phyloP scores from a whole-genome alignment of 1,140 invertebrate genomes.

The Camponotus vicinus region DNA sequence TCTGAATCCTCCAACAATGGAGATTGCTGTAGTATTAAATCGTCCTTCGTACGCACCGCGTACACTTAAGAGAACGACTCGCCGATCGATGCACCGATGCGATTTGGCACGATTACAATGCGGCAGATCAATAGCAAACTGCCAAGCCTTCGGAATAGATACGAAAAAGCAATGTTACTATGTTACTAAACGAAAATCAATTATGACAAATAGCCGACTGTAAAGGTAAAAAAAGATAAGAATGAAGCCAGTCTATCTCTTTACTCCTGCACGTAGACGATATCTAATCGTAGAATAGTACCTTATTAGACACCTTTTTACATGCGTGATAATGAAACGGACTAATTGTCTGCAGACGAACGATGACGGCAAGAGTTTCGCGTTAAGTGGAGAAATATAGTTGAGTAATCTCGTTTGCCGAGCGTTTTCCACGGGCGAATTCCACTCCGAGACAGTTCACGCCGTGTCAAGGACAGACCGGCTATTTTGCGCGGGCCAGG shows the following conservation, averaged over 20 bases:
- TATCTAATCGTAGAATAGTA: not conserved
- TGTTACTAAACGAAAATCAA: not conserved
- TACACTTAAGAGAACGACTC: not conserved
- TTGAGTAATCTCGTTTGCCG: constrained; percentile 19
- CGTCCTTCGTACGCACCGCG: not conserved
- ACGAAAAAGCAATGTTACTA: constrained; percentile 15
- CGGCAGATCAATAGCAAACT: constrained; percentile 40
- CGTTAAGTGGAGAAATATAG: not conserved
- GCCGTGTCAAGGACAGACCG: constrained; percentile 68
- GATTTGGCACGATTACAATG: constrained; percentile 11
- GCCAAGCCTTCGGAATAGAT: constrained; percentile 43
- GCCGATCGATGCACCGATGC: not conserved
- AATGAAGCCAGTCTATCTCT: not conserved
- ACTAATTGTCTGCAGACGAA: no score
- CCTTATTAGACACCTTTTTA: no score
- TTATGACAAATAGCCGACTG: not conserved
- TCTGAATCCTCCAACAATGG: not conserved
- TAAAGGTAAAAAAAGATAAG: not conserved
- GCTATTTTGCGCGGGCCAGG: constrained; percentile 50
- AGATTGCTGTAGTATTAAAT: not conserved
- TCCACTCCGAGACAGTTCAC: constrained; percentile 31
- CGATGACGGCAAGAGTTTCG: not conserved
- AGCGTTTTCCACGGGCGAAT: not conserved
- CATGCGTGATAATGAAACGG: no score
- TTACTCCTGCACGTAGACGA: not conserved